These are phyloP conservation scores for Hyperoplus lanceolatus DNA, from an alignment of 2,797 vertebrate genomes.

Conservation along the genomic window DNA sequence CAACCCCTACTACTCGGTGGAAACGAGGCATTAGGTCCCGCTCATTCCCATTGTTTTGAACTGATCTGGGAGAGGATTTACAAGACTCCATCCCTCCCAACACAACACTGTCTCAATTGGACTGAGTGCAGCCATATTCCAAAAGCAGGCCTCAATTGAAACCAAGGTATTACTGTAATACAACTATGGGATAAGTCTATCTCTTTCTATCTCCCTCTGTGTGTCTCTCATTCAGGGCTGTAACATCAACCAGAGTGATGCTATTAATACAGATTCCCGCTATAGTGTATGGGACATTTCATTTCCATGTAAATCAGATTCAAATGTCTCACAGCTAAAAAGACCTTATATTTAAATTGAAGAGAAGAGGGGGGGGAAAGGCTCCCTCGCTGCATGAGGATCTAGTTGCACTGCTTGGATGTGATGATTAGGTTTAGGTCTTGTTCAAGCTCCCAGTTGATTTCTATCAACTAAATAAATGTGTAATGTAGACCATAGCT, in stretches of 20 bases:
- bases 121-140: conserved; percentile 76
- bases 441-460: conserved; percentile 55
- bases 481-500: conserved; percentile 48
- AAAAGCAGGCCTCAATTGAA: conserved; percentile 80
- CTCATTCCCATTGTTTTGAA: conserved; percentile 74
- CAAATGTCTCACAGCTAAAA: conserved; percentile 53
- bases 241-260: conserved; percentile 60
- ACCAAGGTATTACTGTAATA: conserved; percentile 82
- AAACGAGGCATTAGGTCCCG: conserved; percentile 22
- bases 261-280: conserved; percentile 75
- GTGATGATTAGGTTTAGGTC: conserved; percentile 54
- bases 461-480: conserved; percentile 64
- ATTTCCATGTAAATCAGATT: conserved; percentile 77
- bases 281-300: conserved; percentile 65
- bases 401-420: conserved; percentile 14
- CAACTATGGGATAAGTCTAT: conserved; percentile 78
- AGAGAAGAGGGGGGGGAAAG: conserved; percentile 16
- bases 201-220: conserved; percentile 62
- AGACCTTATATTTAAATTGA: conserved; percentile 52
- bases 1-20: too few relatives aligned
- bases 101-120: conserved; percentile 80
- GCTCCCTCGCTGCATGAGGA: conserved; percentile 19
- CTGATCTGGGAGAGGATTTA: conserved; percentile 80
- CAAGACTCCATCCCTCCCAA: conserved; percentile 72
- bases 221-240: conserved; percentile 66